Conservation (phyloP, 2,888 invertebrate genomes). For the Tachina fera region DNA sequence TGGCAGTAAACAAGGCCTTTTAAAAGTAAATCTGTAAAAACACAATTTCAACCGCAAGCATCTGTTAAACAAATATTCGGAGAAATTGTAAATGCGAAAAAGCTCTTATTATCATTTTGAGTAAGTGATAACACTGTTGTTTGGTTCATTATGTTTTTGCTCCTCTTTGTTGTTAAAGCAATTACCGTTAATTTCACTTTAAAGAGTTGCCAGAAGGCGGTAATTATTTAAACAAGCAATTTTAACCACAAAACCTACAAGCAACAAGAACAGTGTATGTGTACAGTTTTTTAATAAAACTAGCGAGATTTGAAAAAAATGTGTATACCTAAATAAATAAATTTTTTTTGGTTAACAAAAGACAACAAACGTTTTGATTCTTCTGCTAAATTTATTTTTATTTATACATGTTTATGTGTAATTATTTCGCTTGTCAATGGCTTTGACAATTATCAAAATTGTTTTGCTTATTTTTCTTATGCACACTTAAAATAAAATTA, state of each 20-base stretch:
- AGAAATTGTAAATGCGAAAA: background rate
- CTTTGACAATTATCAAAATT: slow-evolving; percentile 13
- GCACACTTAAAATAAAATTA: slow-evolving; percentile 19
- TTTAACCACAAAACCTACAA: slow-evolving; percentile 1
- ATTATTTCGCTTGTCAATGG: slow-evolving; percentile 14
- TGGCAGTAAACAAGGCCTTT: background rate
- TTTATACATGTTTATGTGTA: background rate
- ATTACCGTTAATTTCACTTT: slow-evolving; percentile 37
- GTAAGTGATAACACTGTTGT: slow-evolving; percentile 15
- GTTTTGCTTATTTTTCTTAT: background rate
- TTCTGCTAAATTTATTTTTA: background rate
- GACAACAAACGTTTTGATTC: too few relatives aligned
- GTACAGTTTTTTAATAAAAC: background rate
- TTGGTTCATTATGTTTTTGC: background rate
- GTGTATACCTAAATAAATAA: background rate
- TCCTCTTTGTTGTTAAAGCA: background rate
- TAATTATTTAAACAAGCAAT: background rate
- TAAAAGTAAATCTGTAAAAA: slow-evolving; percentile 16
- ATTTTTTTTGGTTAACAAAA: background rate
- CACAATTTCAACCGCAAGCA: slow-evolving; percentile 28
- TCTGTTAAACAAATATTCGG: background rate
- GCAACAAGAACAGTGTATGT: background rate
- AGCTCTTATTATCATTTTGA: background rate
- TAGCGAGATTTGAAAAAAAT: background rate
- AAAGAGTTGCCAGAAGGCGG: slow-evolving; percentile 38